These are phyloP conservation scores for Hemithea aestivaria DNA, from an alignment of 2,888 invertebrate genomes.

Conservation along the genomic window DNA sequence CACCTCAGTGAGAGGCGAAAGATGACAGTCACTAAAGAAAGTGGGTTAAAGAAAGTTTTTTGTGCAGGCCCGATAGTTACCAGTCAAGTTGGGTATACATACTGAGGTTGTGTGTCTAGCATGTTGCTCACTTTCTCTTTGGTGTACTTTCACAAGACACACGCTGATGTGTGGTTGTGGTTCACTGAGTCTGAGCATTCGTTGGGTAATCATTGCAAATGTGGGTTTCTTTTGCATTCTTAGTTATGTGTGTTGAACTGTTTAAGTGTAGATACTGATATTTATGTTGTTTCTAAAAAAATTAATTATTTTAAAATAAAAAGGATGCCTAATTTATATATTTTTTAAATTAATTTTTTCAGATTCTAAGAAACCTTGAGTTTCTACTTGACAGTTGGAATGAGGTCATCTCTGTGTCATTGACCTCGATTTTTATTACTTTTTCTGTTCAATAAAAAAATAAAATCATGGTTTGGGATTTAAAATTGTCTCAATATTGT, in stretches of 20 bases:
- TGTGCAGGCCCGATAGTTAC: constrained; percentile 58
- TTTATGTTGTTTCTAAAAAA: no score
- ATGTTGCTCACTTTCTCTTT: constrained; percentile 75
- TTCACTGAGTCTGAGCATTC: constrained; percentile 52
- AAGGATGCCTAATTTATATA: no score
- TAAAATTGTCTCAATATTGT: neutral
- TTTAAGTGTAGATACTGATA: constrained; percentile 4
- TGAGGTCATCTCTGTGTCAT: constrained; percentile 43
- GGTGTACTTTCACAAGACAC: constrained; percentile 73
- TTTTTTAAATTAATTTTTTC: constrained; percentile 10
- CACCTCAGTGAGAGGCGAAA: constrained; percentile 64
- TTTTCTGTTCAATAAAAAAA: neutral
- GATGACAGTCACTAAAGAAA: constrained; percentile 64
- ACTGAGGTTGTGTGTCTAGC: constrained; percentile 53
- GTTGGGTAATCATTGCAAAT: constrained; percentile 38
- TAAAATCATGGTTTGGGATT: neutral
- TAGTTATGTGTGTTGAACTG: neutral
- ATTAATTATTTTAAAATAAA: no score
- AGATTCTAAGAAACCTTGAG: constrained; percentile 22
- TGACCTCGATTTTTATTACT: constrained; percentile 31
- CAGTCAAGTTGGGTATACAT: constrained; percentile 61
- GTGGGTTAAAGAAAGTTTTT: constrained; percentile 80
- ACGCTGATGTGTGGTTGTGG: constrained; percentile 60
- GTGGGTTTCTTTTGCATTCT: neutral
- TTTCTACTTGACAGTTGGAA: constrained; percentile 38